phyloP scores from a whole-genome alignment of 92 coral and sea anemone species.

The Porites divaricata region DNA sequence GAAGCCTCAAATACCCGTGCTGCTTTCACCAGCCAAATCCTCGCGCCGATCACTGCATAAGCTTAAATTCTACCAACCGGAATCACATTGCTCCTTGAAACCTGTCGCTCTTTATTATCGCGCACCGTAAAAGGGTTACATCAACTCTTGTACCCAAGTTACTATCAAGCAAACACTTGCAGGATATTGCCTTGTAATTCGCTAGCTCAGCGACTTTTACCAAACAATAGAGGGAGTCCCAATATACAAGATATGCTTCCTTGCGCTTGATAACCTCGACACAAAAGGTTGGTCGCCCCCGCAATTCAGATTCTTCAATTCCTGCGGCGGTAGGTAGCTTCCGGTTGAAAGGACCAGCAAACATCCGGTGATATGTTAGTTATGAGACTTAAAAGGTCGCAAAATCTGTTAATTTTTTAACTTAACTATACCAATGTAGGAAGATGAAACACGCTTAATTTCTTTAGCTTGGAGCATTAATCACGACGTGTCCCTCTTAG shows the following conservation, averaged over 20 bases:
- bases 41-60: neutral
- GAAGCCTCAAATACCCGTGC: neutral
- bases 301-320: constrained; percentile 16
- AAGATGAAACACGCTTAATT: neutral
- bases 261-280: constrained; percentile 21
- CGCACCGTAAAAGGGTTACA: neutral
- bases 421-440: neutral
- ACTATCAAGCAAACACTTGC: constrained; percentile 1
- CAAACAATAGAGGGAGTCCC: constrained; percentile 33
- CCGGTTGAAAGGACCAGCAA: constrained; percentile 15
- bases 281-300: constrained; percentile 34
- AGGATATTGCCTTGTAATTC: neutral
- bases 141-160: constrained; percentile 1
- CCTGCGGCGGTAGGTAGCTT: constrained; percentile 37
- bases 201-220: constrained; percentile 34
- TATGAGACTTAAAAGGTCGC: constrained; percentile 1
- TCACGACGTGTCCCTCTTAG: neutral
- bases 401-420: neutral
- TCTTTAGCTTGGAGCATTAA: neutral
- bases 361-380: constrained; percentile 6
- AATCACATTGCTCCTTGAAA: constrained; percentile 26
- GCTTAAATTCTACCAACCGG: constrained; percentile 31
- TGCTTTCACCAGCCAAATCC: neutral
- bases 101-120: constrained; percentile 4
- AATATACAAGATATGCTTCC: neutral